Evolutionary conservation across 1,140 invertebrate genomes (phyloP), one percentile per base, ranked within the genome.

Genomic region (Bombus fervidus): DNA sequence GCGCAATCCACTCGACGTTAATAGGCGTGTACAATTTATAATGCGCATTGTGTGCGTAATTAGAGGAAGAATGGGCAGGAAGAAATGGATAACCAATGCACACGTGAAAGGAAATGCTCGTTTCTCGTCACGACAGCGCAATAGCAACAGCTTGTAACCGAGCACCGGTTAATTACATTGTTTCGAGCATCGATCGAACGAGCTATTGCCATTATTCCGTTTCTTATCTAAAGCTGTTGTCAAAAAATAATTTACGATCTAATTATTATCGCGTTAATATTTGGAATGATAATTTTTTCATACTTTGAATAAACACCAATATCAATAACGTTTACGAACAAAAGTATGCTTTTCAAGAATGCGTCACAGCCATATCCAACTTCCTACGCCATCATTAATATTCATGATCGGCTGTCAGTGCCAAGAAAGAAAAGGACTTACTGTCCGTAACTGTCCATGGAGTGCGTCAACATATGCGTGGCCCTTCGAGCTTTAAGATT

Each of bases 401-500:
- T 83, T 84, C 72, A 86, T 57, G 66, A 74, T 66, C 86, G 72
- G 43, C 59, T 31, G 76, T 81, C 71, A 64, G 66, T 53, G 25
- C 75, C 22, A 39, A 64, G 59, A 75, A 83, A 77, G 85, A 89
- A 87, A 75, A 80, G 74, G 76, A 79, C n/a, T 76, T 62, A 31
- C 57, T 43, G 31, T 77, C 57, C 37, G 57, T 78, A 80, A 80
- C 73, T 66, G 84, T 86, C 66, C 79, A 34, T 62, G 37, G 31
- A 69, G 31, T 59, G n/a, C 53, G 72, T 85, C 62, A 85, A 31
- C 87, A 89, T 91, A 91, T 87, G 89, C 79, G 89, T 78, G 74
- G 62, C 89, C 88, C 91, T 91, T 93, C 89, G 90, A 93, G 92
- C 91, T 93, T 94, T 89, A 92, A 94, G 43, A 69, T 43, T 71